These are phyloP conservation scores for Catocala sponsa DNA, from an alignment of 2,888 invertebrate species.

Conservation along the genomic window DNA sequence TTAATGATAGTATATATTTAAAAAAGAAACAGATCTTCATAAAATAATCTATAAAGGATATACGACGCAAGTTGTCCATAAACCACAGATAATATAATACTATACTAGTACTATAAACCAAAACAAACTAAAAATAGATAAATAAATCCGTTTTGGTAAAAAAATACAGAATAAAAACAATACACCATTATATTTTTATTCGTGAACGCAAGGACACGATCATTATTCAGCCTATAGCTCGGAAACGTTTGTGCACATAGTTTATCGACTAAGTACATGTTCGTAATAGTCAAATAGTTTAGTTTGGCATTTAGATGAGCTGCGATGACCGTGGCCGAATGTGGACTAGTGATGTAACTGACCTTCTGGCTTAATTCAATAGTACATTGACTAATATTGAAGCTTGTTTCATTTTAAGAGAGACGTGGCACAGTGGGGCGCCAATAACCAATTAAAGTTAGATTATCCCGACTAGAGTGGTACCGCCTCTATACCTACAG, in stretches of 20 bases:
- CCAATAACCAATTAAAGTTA: too few species aligned
- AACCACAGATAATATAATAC: too few species aligned
- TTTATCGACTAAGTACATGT: slow-evolving; percentile 48
- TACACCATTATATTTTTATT: slow-evolving; percentile 24
- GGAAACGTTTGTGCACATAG: slow-evolving; percentile 40
- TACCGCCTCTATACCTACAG: too few species aligned
- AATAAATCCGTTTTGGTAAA: not conserved
- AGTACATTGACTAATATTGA: slow-evolving; percentile 13
- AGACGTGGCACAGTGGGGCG: too few species aligned
- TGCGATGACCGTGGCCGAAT: slow-evolving; percentile 48
- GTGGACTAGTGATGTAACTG: slow-evolving; percentile 54
- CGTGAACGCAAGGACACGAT: slow-evolving; percentile 38
- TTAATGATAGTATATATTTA: too few species aligned
- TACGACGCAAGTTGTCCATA: too few species aligned
- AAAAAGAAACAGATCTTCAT: too few species aligned
- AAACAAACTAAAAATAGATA: not conserved
- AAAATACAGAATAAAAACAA: slow-evolving; percentile 15
- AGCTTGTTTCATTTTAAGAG: too few species aligned
- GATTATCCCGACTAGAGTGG: too few species aligned
- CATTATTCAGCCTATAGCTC: slow-evolving; percentile 45
- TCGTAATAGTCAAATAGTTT: slow-evolving; percentile 41
- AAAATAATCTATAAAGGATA: too few species aligned
- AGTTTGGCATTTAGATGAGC: slow-evolving; percentile 43
- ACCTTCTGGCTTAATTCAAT: slow-evolving; percentile 53
- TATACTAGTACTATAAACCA: too few species aligned